phyloP scores from a whole-genome alignment of 2,113 vertebrate species.

The Saccopteryx bilineata region DNA sequence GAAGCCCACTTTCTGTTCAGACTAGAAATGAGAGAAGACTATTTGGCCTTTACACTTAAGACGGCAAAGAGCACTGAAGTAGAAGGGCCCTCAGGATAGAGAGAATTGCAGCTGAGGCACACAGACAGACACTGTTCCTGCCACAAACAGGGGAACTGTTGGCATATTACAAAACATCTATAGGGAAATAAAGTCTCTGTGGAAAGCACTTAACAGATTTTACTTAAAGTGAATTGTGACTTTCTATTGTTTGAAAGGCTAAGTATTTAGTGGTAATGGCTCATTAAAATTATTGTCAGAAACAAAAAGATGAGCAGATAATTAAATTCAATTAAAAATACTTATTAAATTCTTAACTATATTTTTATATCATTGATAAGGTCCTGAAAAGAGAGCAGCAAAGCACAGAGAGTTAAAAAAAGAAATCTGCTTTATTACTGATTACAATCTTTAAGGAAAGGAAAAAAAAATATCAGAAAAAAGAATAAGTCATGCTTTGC shows the following conservation, averaged over 20 bases:
- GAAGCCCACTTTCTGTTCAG: neutral
- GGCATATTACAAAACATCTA: neutral
- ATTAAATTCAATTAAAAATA: conserved; percentile 51
- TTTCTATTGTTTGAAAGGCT: neutral
- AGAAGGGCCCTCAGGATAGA: neutral
- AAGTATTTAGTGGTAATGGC: conserved; percentile 4
- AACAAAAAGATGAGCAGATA: conserved; percentile 20
- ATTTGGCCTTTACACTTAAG: neutral
- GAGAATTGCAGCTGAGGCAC: neutral
- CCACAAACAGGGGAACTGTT: neutral
- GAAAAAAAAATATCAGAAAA: neutral
- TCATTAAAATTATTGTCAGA: conserved; percentile 51
- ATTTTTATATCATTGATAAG: neutral
- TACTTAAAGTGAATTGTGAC: conserved; percentile 19
- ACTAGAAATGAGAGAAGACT: neutral
- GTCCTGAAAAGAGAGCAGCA: neutral
- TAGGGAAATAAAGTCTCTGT: neutral
- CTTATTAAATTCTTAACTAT: neutral
- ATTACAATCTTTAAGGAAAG: neutral
- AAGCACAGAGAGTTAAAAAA: neutral
- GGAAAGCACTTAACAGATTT: neutral
- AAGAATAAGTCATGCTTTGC: neutral
- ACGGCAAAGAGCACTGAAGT: neutral
- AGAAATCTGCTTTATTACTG: neutral
- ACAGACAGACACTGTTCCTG: neutral